These are phyloP conservation scores for Anser brachyrhynchus DNA, from an alignment of 2,113 vertebrate species.

Conservation along the genomic window DNA sequence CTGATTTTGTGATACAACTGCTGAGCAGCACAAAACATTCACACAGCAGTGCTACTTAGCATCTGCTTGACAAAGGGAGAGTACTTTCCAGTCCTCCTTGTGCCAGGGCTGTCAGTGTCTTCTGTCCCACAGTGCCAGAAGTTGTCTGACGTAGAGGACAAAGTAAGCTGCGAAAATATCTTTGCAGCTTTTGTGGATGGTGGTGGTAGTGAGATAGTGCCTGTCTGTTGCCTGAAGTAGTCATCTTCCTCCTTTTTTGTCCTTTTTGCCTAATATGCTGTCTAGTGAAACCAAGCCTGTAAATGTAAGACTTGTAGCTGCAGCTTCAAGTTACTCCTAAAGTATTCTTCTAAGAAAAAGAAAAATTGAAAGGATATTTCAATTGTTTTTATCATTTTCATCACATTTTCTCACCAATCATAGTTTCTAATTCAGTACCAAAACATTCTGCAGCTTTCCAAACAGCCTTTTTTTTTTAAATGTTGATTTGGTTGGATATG, in stretches of 20 bases:
- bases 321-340: not conserved
- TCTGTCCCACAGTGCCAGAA: not conserved
- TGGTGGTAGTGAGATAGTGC: not conserved
- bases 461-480: not conserved
- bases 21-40: not conserved
- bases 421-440: not conserved
- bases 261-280: not conserved
- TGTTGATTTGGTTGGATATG: not conserved
- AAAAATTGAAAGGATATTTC: not conserved
- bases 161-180: not conserved
- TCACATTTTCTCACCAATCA: not conserved
- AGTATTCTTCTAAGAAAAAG: not conserved
- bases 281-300: not conserved
- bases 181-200: not conserved
- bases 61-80: not conserved
- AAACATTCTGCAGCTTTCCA: not conserved
- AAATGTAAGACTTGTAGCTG: not conserved
- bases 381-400: not conserved
- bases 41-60: not conserved
- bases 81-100: not conserved
- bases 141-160: not conserved
- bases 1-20: not conserved
- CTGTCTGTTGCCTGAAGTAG: not conserved
- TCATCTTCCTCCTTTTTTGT: not conserved
- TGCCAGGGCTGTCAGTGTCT: not conserved